These are phyloP conservation scores for Aurelia sp. DNA, from an alignment of 30 jellyfish, hydroid and myxozoan genomes.

Conservation along the genomic window DNA sequence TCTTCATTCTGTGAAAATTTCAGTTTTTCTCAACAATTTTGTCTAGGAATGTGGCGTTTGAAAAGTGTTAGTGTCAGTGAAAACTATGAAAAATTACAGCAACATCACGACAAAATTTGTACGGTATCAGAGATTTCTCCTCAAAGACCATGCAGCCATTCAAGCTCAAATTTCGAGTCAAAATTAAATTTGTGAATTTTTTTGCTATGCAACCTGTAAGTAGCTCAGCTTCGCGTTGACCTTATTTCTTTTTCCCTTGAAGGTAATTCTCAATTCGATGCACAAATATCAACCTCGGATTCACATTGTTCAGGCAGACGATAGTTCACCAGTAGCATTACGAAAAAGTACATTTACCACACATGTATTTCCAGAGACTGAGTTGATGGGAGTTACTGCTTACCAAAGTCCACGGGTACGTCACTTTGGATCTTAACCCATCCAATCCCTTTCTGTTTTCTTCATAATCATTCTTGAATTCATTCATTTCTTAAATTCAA, in stretches of 20 bases:
- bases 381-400: slow-evolving; percentile 95
- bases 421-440: background rate
- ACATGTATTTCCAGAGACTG: slow-evolving; percentile 91
- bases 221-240: no score
- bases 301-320: slow-evolving; percentile 95
- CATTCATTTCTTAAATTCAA: no score
- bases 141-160: no score
- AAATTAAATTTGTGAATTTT: background rate
- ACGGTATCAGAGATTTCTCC: no score
- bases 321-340: slow-evolving; percentile 87
- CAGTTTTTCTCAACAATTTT: no score
- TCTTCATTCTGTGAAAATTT: no score
- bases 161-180: no score
- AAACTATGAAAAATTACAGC: no score
- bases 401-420: slow-evolving; percentile 95
- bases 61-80: no score
- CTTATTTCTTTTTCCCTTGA: background rate
- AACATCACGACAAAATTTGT: no score
- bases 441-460: no score
- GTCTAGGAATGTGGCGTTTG: no score
- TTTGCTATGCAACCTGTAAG: background rate
- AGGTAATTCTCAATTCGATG: slow-evolving; percentile 94
- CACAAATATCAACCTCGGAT: slow-evolving; percentile 97
- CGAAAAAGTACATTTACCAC: slow-evolving; percentile 94
- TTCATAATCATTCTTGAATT: background rate